Evolutionary conservation across 2,888 invertebrate species (phyloP), one percentile per base, ranked within the genome.

Genomic region (Netelia melanura): DNA sequence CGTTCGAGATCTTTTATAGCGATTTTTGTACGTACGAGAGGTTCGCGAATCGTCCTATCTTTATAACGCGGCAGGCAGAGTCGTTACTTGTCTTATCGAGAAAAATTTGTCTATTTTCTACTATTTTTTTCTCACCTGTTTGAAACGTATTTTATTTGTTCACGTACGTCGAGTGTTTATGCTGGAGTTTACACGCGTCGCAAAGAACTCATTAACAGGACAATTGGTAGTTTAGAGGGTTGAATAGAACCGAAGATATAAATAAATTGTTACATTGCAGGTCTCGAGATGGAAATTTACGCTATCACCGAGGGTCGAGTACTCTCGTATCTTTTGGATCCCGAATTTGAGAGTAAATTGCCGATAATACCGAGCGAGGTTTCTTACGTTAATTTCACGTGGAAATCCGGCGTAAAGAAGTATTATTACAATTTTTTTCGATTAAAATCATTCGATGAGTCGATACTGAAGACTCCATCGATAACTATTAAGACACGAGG

Each of bases 311-410:
- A 98, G 93, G 98, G 98, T 17, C 96, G 96, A 92, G 98, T 99
- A 67, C 95, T 97, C 23, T 97, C 97, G 8, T 98, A 98, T 94
- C 96, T 99, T 78, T 94, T 97, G 89, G 98, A 98, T 92, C 98
- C 98, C 1, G 97, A 98, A 92, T 97, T 98, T 92, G 98, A 98
- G 90, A 97, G 97, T 91, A 97, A 98, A 92, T 94, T 98, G 88
- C 98, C 98, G 64, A 96, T 97, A 81, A 98, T 99, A 91, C 98
- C 98, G 1, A 97, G 98, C 5, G 98, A 98, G 95, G 98, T 98
- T 30, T 97, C 97, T 85, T 97, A 96, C 92, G 98, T 98, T 1
- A 98, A 98, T 94, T 98, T 98, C 92, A 98, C 98, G 64, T 98
- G 98, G 98, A 96, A 97, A 91, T 97, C 98, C 0, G 97, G 97